Percentiles rank a stretch among this genome's conserved stretches.
These are phyloP conservation scores for Octomys mimax DNA, from an alignment of 2,797 vertebrate species.

Conservation along the genomic window DNA sequence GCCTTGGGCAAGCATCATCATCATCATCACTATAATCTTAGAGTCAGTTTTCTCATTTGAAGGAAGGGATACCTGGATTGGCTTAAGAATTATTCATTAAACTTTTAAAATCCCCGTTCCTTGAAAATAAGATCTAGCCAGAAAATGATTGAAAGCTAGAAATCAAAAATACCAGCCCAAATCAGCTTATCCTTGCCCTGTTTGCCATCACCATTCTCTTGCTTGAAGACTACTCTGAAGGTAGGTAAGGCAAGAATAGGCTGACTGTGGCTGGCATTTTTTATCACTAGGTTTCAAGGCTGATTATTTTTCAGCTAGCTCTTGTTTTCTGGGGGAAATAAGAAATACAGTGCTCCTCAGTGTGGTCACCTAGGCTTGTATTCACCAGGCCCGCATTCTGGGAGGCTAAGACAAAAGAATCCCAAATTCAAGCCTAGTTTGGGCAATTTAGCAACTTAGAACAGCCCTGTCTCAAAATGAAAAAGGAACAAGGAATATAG, in stretches of 20 bases:
- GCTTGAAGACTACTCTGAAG: not conserved
- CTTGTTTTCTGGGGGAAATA: not conserved
- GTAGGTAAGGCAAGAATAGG: not conserved
- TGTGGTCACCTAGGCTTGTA: not conserved
- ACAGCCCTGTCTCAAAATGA: not conserved
- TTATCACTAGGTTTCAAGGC: not conserved
- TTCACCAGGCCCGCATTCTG: not conserved
- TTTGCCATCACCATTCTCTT: not conserved
- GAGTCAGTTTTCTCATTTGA: slow-evolving; percentile 31
- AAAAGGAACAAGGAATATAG: not conserved
- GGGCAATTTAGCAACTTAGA: not conserved
- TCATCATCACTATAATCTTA: not conserved
- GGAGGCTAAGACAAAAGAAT: not conserved
- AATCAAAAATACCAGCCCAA: no score
- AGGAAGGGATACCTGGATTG: not conserved
- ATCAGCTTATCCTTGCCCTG: not conserved
- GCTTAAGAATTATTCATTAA: slow-evolving; percentile 9
- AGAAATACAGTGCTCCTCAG: not conserved
- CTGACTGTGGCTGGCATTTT: not conserved
- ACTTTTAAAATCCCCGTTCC: not conserved
- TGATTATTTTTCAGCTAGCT: not conserved
- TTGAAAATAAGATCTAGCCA: no score
- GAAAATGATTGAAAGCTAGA: no score
- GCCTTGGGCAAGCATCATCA: not conserved
- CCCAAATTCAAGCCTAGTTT: not conserved